A percentile compares a stretch with the other conserved stretches of the same genome.
Conservation (phyloP, 2,888 invertebrate species). For the Netelia virgata region DNA sequence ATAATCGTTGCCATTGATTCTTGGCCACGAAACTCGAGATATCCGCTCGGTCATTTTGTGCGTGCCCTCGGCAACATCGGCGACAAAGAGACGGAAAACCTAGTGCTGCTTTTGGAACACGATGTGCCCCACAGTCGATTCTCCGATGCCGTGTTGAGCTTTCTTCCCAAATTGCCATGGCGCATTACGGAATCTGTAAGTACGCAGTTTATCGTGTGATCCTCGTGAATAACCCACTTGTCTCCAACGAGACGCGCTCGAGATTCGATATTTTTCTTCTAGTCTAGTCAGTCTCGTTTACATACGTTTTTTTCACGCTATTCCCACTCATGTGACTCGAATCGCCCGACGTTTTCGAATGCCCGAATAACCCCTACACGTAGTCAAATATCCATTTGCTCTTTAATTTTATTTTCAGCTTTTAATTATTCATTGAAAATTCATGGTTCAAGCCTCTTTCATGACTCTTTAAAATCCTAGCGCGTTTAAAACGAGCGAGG, state of each 20-base stretch:
- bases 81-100: slow-evolving; percentile 98
- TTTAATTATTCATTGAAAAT: no score
- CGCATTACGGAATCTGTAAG: slow-evolving; percentile 92
- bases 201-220: slow-evolving; percentile 53
- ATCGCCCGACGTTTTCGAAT: slow-evolving; percentile 22
- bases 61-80: slow-evolving; percentile 96
- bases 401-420: no score
- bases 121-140: slow-evolving; percentile 98
- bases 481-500: no score
- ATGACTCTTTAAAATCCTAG: no score
- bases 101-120: slow-evolving; percentile 97
- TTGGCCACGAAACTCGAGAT: slow-evolving; percentile 97
- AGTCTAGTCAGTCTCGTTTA: background rate
- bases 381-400: background rate
- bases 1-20: slow-evolving; percentile 98
- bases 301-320: background rate
- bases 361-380: slow-evolving; percentile 65
- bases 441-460: no score
- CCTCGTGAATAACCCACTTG: slow-evolving; percentile 25
- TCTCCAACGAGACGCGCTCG: slow-evolving; percentile 45
- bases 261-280: slow-evolving; percentile 16
- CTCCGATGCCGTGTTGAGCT: slow-evolving; percentile 96
- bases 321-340: background rate
- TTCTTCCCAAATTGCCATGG: slow-evolving; percentile 96
- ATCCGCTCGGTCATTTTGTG: slow-evolving; percentile 98